Evolutionary conservation across 2,888 invertebrate species (phyloP), one percentile per base, ranked within the genome.

Genomic region (Allygus modestus): DNA sequence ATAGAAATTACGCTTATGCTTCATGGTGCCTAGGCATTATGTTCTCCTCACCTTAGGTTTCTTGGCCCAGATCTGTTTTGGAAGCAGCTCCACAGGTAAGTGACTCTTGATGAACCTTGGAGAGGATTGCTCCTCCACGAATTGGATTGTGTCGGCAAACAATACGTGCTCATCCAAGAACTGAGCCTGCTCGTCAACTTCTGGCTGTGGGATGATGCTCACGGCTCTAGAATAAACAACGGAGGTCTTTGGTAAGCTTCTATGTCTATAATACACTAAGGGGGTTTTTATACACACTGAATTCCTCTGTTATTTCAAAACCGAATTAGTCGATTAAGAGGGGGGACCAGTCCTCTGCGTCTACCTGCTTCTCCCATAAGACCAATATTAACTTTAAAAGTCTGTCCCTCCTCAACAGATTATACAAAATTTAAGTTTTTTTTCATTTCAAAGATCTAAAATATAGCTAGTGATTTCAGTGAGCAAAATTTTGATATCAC

Each of bases 51-150:
- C 65, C 41, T 71, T 88, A 20, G 88, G 87, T 83, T 88, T 88
- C 69, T 86, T 87, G 1, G 85, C 86, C 87, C 87, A 87, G 69
- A 88, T 87, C 69, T 88, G 85, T 46, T 87, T 86, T 9, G 88
- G 88, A 12, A 88, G 85, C 7, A 87, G 85, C 20, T 82, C 81
- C 33, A 86, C 87, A 1, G 88, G 87, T 11, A 88, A 83, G 82
- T 88, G 88, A 23, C 87, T 87, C 84, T 88, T 88, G 85, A 88
- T 88, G 83, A 85, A 87, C 12, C 88, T 54, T 1, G 88, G 88
- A 1, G 87, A 87, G 0, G 85, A 83, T 15, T 84, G 85, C 51
- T 87, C 87, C 51, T 86, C 86, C 23, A 84, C 85, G 84, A 82
- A 87, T n/a, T 86, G 84, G 58, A 88, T 88, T 0, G 88, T 88